Conservation (phyloP, 1,140 invertebrate species). For the Papilio machaon region DNA sequence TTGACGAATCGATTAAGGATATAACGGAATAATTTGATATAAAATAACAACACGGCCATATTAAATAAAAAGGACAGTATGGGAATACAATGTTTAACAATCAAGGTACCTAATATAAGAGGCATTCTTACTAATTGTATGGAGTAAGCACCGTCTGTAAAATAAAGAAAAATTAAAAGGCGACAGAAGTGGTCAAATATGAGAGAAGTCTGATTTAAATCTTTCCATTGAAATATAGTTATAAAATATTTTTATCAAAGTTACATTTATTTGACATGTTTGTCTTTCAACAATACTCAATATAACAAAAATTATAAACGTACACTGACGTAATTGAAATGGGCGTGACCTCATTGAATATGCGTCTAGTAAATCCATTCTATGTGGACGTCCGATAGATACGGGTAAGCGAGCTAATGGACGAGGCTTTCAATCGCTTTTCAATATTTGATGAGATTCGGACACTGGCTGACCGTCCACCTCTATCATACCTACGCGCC, state of each 20-base stretch:
- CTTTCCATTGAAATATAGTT: no score
- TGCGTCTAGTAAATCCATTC: conserved; percentile 60
- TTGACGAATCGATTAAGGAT: conserved; percentile 7
- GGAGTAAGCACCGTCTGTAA: background rate
- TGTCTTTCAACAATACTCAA: background rate
- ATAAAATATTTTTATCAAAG: no score
- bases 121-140: background rate
- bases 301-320: background rate
- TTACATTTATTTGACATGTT: background rate
- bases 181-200: no score
- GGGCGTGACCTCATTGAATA: conserved; percentile 63
- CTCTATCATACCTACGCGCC: conserved; percentile 43
- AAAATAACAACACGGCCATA: background rate
- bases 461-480: conserved; percentile 50
- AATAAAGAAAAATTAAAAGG: background rate
- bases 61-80: background rate
- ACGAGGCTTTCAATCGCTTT: conserved; percentile 60
- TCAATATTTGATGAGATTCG: conserved; percentile 78
- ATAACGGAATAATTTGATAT: background rate
- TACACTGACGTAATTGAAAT: conserved; percentile 52
- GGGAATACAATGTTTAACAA: background rate
- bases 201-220: background rate
- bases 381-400: conserved; percentile 41
- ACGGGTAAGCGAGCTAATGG: conserved; percentile 46
- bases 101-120: no score